These are phyloP conservation scores for Cephonodes hylas DNA, from an alignment of 2,888 invertebrate genomes.

Conservation along the genomic window DNA sequence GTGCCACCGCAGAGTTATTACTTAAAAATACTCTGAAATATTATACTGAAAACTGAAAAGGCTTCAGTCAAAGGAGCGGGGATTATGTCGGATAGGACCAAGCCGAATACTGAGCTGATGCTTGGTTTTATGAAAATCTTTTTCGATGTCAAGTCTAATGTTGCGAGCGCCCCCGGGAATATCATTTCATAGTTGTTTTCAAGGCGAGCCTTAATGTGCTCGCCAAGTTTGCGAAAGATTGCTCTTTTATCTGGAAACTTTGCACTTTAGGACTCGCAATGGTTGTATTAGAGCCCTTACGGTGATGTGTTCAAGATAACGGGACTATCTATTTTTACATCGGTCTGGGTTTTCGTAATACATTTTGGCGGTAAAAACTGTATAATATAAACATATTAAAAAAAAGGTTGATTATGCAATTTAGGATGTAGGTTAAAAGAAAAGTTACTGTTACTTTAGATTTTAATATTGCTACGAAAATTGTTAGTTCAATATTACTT, in stretches of 20 bases:
- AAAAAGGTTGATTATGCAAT: too few relatives aligned
- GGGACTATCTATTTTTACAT: background rate
- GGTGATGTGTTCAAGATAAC: conserved; percentile 1
- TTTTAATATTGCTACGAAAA: too few relatives aligned
- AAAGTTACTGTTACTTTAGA: too few relatives aligned
- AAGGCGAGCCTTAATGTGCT: conserved; percentile 1
- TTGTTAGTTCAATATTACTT: too few relatives aligned
- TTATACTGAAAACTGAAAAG: background rate
- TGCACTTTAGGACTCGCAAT: background rate
- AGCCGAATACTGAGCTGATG: background rate
- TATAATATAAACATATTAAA: too few relatives aligned
- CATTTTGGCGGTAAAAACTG: background rate
- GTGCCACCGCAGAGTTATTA: background rate
- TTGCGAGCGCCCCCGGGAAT: background rate
- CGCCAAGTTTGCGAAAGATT: conserved; percentile 6
- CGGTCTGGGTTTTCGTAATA: background rate
- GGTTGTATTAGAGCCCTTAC: background rate
- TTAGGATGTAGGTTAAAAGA: too few relatives aligned
- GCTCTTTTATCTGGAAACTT: conserved; percentile 8
- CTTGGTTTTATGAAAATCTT: conserved; percentile 4
- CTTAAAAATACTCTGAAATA: conserved; percentile 1
- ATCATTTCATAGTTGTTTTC: conserved; percentile 12
- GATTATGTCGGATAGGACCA: background rate
- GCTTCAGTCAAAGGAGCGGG: background rate
- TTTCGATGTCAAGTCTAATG: conserved; percentile 10